Evolutionary conservation across 2,797 vertebrate genomes (phyloP), one percentile per base, ranked within the genome.

Genomic region (Lophotriccus pileatus): DNA sequence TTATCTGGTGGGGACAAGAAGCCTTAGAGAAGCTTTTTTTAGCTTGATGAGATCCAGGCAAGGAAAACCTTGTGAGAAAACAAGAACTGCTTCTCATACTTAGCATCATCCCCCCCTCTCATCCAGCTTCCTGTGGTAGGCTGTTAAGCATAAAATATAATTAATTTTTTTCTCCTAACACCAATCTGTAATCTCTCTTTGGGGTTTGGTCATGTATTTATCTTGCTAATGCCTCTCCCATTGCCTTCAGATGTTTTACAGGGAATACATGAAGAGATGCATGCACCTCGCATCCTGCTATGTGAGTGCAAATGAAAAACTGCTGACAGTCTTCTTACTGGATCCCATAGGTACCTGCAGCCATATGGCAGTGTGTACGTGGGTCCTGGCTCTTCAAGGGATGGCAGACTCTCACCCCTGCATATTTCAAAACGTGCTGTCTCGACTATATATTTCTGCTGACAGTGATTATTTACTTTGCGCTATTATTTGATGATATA

Each of bases 401-500:
- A 96, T 89, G 79, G 73, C 77, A 84, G 73, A 74, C 39, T 72
- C 88, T 89, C 90, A 93, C 85, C 58, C 91, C 87, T 64, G 70
- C 72, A 8, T 66, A 77, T 96, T 92, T 90, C 72, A 92, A 87
- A 81, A 80, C 2, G 10, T 60, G 82, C 80, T 73, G 86, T 92
- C 83, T 94, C 7, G 19, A 66, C 64, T 30, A 41, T 75, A 43
- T 78, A 78, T 91, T 95, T 83, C 87, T 87, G 86, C 83, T 93
- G 96, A 96, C 85, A 95, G 94, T 64, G 96, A 97, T 96, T 97
- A 97, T 96, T 97, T 89, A 91, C 73, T 88, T 87, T 77, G 78
- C 44, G 60, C 91, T 95, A 96, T 87, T 72, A 89, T 94, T 94
- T 88, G 41, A 74, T 94, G 94, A 93, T 93, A 56, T 75, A 87